phyloP scores from a whole-genome alignment of 2,113 vertebrate species.

The Isurus oxyrinchus region DNA sequence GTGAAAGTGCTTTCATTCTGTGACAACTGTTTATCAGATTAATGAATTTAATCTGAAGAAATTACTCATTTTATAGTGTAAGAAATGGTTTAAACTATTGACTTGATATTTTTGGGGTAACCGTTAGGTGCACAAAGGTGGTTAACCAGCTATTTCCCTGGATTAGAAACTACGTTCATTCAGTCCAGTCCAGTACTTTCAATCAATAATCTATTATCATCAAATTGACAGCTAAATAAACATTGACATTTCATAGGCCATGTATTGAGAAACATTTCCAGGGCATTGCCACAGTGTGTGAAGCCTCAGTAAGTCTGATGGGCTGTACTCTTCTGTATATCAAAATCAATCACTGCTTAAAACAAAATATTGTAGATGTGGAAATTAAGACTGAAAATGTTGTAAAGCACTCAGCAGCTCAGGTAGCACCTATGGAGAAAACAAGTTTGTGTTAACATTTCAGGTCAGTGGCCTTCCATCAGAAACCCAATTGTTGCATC shows the following conservation, averaged over 20 bases:
- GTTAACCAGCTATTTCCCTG: neutral
- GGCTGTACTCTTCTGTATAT: neutral
- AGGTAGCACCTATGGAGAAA: neutral
- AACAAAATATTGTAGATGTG: neutral
- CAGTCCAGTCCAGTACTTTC: neutral
- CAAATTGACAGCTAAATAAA: neutral
- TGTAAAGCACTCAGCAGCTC: neutral
- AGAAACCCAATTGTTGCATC: neutral
- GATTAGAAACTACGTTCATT: neutral
- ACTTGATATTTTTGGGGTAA: neutral
- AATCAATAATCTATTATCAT: constrained; percentile 27
- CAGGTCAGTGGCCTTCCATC: neutral
- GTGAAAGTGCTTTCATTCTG: neutral
- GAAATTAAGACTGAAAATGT: neutral
- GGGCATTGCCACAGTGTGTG: neutral
- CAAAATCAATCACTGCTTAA: neutral
- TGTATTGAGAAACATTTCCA: constrained; percentile 3
- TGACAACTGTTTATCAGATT: neutral
- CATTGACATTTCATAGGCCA: constrained; percentile 1
- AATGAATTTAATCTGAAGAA: neutral
- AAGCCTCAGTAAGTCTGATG: neutral
- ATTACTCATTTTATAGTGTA: neutral
- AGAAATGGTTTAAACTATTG: constrained; percentile 5
- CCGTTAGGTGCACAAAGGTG: neutral
- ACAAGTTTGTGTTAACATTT: neutral